phyloP scores from a whole-genome alignment of 1,140 invertebrate genomes.

The Harlomillsia oculata region DNA sequence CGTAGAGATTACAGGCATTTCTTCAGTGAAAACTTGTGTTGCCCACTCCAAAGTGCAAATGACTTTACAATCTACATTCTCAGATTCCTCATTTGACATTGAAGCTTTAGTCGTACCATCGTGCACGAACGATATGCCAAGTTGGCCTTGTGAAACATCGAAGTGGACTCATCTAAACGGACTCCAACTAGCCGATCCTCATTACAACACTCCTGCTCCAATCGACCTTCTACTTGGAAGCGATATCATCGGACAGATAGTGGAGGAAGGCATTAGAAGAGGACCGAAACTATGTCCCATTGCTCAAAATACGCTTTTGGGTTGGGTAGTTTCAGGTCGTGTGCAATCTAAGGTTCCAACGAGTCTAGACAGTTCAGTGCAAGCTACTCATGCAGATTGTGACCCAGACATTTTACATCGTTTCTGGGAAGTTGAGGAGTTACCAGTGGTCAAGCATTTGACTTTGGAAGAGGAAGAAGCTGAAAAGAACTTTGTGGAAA shows the following conservation, averaged over 20 bases:
- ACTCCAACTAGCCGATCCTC: constrained; percentile 1
- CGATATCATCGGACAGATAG: neutral
- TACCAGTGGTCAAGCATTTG: neutral
- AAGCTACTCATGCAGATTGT: neutral
- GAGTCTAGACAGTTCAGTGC: neutral
- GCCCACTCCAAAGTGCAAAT: neutral
- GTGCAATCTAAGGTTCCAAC: neutral
- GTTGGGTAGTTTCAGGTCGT: neutral
- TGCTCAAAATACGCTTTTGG: neutral
- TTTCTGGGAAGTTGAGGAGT: constrained; percentile 39
- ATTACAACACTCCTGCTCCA: neutral
- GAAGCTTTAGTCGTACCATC: neutral
- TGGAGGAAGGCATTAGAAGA: neutral
- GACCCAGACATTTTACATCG: constrained; percentile 9
- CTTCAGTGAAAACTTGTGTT: neutral
- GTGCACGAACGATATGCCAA: neutral
- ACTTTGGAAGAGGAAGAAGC: constrained; percentile 24
- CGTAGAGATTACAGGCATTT: neutral
- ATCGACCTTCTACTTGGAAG: neutral
- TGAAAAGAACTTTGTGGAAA: constrained; percentile 33
- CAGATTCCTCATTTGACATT: neutral
- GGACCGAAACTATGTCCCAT: neutral
- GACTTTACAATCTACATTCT: neutral
- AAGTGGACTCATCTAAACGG: neutral
- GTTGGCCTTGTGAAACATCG: neutral